Percentiles rank a stretch among this genome's conserved stretches.
These are phyloP conservation scores for Xenopus laevis DNA, from an alignment of 2,113 vertebrate genomes.

Conservation along the genomic window DNA sequence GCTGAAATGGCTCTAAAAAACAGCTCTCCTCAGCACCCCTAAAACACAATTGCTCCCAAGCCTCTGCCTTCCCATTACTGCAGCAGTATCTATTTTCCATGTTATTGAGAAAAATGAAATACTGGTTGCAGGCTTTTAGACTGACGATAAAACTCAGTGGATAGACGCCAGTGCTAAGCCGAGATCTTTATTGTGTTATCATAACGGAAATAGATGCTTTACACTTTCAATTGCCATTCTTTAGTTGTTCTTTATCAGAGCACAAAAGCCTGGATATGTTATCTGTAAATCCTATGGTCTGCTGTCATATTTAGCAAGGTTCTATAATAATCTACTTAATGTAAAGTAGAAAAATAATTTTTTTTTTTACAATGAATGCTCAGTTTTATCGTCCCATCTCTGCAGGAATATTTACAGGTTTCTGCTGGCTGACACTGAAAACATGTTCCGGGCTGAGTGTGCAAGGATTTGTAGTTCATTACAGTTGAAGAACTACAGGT, in stretches of 20 bases:
- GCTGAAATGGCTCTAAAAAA: slow-evolving; percentile 39
- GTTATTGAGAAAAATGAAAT: slow-evolving; percentile 25
- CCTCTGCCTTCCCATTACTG: slow-evolving; percentile 10
- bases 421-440: too few relatives aligned
- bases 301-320: neutral
- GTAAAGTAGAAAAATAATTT: neutral
- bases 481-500: too few relatives aligned
- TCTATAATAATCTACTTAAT: neutral
- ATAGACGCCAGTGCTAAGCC: slow-evolving; percentile 13
- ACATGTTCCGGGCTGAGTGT: too few relatives aligned
- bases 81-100: slow-evolving; percentile 25
- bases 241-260: slow-evolving; percentile 3
- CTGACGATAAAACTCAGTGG: slow-evolving; percentile 11
- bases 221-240: slow-evolving; percentile 13
- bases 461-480: too few relatives aligned
- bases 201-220: slow-evolving; percentile 14
- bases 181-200: slow-evolving; percentile 26
- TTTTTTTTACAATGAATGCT: too few relatives aligned
- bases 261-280: neutral
- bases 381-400: too few relatives aligned
- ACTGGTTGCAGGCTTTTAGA: slow-evolving; percentile 1
- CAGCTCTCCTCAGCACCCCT: slow-evolving; percentile 41
- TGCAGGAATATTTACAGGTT: too few relatives aligned
- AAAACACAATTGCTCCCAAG: slow-evolving; percentile 41
- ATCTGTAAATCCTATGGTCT: neutral